phyloP scores from a whole-genome alignment of 2,797 vertebrate genomes.

The Chelidonichthys spinosus region DNA sequence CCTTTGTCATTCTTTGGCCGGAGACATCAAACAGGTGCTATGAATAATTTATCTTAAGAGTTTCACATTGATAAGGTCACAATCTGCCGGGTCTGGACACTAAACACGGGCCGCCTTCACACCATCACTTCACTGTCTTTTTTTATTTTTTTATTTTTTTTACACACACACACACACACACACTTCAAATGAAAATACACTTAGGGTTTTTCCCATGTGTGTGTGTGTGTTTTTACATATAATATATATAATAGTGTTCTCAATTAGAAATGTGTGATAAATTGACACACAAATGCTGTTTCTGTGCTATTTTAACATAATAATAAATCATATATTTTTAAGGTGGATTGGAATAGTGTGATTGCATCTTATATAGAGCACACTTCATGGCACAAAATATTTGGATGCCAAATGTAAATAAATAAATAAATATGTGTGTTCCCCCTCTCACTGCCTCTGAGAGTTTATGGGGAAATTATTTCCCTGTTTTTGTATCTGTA shows the following conservation, averaged over 20 bases:
- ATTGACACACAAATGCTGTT: constrained; percentile 2
- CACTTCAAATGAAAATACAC: constrained; percentile 56
- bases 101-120: constrained; percentile 69
- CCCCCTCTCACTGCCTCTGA: constrained; percentile 18
- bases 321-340: constrained; percentile 4
- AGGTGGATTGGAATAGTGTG: constrained; percentile 1
- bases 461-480: constrained; percentile 29
- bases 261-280: constrained; percentile 9
- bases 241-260: constrained; percentile 12
- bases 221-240: constrained; percentile 18
- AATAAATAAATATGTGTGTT: constrained; percentile 8
- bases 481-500: constrained; percentile 34
- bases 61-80: constrained; percentile 85
- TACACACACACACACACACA: constrained; percentile 54
- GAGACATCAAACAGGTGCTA: constrained; percentile 82
- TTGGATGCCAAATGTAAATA: constrained; percentile 22
- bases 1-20: constrained; percentile 80
- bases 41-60: constrained; percentile 83
- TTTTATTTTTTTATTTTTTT: background rate
- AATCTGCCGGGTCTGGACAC: constrained; percentile 81
- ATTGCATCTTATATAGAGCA: background rate
- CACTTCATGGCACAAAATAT: constrained; percentile 21
- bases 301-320: background rate
- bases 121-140: constrained; percentile 68
- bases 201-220: constrained; percentile 26